These are phyloP conservation scores for Drosophila insularis DNA, from an alignment of 1,140 invertebrate genomes.

Conservation along the genomic window DNA sequence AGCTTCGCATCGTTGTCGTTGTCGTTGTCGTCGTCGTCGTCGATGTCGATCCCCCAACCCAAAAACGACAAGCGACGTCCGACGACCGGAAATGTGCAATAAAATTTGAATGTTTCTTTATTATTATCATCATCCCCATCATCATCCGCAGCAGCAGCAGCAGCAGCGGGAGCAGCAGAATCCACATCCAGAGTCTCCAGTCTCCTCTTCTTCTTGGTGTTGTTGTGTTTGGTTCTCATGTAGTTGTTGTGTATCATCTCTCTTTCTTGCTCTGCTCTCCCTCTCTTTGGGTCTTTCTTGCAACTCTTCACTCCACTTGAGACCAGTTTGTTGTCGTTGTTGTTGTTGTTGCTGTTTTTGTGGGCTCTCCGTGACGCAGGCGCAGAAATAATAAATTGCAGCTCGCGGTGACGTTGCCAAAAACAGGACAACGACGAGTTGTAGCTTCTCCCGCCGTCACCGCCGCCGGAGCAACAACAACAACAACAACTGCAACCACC, in stretches of 20 bases:
- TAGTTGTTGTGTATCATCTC: constrained; percentile 8
- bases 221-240: constrained; percentile 15
- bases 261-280: no score
- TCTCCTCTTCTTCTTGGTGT: constrained; percentile 30
- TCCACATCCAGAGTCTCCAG: constrained; percentile 25
- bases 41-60: constrained; percentile 47
- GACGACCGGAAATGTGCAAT: constrained; percentile 82
- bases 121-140: constrained; percentile 79
- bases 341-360: constrained; percentile 11
- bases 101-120: constrained; percentile 82
- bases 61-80: constrained; percentile 29
- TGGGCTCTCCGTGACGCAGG: constrained; percentile 61
- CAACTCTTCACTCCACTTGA: constrained; percentile 14
- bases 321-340: constrained; percentile 36
- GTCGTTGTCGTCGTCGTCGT: not conserved
- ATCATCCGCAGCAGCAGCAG: constrained; percentile 61
- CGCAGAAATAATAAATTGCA: constrained; percentile 71
- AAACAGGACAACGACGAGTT: constrained; percentile 67
- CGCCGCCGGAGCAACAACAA: not conserved
- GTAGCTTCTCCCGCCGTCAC: constrained; percentile 12
- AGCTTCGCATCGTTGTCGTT: constrained; percentile 30
- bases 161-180: constrained; percentile 42
- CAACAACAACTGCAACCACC: not conserved
- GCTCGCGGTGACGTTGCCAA: constrained; percentile 73
- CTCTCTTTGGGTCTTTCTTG: not conserved